Evolutionary conservation across 2,888 invertebrate species (phyloP).

Genomic region (Camptogramma bilineatum): DNA sequence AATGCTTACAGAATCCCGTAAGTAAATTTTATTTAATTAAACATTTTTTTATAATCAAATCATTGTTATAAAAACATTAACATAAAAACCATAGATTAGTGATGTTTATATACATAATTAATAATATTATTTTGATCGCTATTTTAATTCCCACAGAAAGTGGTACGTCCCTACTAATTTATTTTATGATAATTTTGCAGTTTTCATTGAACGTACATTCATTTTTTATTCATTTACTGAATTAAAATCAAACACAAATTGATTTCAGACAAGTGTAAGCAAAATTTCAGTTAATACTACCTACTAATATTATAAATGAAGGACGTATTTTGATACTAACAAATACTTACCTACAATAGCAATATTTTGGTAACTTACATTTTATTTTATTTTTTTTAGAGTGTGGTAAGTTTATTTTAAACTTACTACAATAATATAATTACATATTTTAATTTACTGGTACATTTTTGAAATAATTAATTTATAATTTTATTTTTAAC

Average conservation of each 20-base stretch:
- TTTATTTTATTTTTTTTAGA: conserved; percentile 6
- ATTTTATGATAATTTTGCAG: neutral
- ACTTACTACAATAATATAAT: neutral
- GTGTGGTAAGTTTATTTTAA: conserved; percentile 5
- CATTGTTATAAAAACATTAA: too few species aligned
- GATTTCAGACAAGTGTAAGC: conserved; percentile 19
- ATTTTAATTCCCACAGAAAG: conserved; percentile 4
- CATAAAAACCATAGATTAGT: too few species aligned
- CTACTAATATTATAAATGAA: too few species aligned
- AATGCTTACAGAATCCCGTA: conserved; percentile 21
- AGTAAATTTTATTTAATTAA: conserved; percentile 3
- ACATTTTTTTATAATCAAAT: neutral
- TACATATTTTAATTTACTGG: neutral
- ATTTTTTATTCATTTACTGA: too few species aligned
- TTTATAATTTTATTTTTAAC: neutral
- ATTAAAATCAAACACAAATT: neutral
- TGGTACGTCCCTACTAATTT: neutral
- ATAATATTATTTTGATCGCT: neutral
- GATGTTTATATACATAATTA: too few species aligned
- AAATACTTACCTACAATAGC: too few species aligned
- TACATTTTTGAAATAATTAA: neutral
- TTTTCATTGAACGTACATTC: too few species aligned
- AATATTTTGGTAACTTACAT: too few species aligned
- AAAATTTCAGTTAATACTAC: neutral
- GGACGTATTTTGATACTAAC: too few species aligned